Base-by-base conservation (phyloP, 2,797 vertebrate species). In the Remorina albescens region DNA sequence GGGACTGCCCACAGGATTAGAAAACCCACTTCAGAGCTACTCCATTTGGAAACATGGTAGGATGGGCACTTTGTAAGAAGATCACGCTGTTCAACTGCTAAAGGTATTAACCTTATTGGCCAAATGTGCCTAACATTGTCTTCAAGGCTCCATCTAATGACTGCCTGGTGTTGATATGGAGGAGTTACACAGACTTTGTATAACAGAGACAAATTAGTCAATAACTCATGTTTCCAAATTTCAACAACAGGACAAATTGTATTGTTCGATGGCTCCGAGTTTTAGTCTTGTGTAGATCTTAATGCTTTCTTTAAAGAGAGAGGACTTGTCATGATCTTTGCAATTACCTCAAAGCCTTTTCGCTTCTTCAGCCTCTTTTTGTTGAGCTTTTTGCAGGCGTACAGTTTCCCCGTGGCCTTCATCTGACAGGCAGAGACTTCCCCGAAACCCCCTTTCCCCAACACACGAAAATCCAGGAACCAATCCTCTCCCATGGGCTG, bases 371-470 rank as follows among this genome's bases (percentile, higher is more conserved):
- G 86, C 19, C 95, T 93, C 88, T 96, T 96, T 90, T 97, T 97
- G 91, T 96, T 96, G 75, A 97, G 91, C 80, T 97, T 97, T 86
- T 97, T 97, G 89, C 96, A 96, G 57, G 96, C 96, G 23, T 97
- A 96, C 91, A 97, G 96, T 89, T 97, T 96, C 25, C 96, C 96
- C 0, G 95, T 96, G 84, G 92, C 95, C 85, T 90, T 97, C 86
- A 94, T 96, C 80, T 97, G 96, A 78, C 94, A 95, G 34, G 95
- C 96, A 76, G 95, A 98, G 39, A 97, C 96, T 93, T 98, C 97
- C 10, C 97, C 97, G 9, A 98, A 98, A 0, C 97, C 96, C 0
- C 97, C 97, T 71, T 96, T 97, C 0, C 97, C 97, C 86, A 98
- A 81, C 21, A 97, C 91, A 32, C 97, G 92, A 71, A 98, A 97